Percentiles rank a stretch among this genome's conserved stretches.
phyloP scores from a whole-genome alignment of 1,140 invertebrate species.

The Drosophila chauvacae region DNA sequence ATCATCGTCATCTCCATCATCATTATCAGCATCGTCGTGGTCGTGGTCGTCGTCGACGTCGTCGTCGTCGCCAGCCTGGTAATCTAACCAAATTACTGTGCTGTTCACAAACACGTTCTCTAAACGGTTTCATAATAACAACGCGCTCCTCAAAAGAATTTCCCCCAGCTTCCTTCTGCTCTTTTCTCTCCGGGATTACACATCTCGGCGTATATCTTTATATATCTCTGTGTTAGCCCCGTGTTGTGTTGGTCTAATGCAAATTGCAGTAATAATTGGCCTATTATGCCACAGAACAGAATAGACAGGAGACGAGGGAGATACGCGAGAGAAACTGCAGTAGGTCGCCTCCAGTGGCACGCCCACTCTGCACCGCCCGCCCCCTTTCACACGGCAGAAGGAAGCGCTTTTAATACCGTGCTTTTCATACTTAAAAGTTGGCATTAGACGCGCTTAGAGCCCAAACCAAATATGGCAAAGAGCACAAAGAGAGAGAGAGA shows the following conservation, averaged over 20 bases:
- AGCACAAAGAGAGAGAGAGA: neutral
- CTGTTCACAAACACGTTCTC: slow-evolving; percentile 83
- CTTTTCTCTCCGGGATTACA: slow-evolving; percentile 63
- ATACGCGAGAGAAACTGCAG: slow-evolving; percentile 23
- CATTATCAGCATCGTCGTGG: neutral
- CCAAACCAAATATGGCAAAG: slow-evolving; percentile 51
- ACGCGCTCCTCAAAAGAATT: slow-evolving; percentile 73
- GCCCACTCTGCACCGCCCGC: slow-evolving; percentile 54
- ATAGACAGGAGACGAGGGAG: slow-evolving; percentile 12
- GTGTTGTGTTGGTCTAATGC: slow-evolving; percentile 70
- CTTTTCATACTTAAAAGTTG: slow-evolving; percentile 73
- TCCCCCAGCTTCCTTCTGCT: slow-evolving; percentile 66
- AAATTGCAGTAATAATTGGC: slow-evolving; percentile 83
- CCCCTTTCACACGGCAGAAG: slow-evolving; percentile 56
- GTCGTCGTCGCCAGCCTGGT: slow-evolving; percentile 62
- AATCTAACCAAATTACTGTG: slow-evolving; percentile 83
- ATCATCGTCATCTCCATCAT: slow-evolving; percentile 23
- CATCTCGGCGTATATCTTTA: slow-evolving; percentile 25
- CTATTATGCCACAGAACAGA: slow-evolving; percentile 73
- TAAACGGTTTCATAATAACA: slow-evolving; percentile 83
- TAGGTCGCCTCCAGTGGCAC: slow-evolving; percentile 66
- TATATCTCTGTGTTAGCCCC: slow-evolving; percentile 22
- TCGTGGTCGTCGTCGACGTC: slow-evolving; percentile 5
- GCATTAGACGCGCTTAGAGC: slow-evolving; percentile 55
- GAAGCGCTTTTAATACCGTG: slow-evolving; percentile 61